A percentile compares a stretch with the other conserved stretches of the same genome.
phyloP scores from a whole-genome alignment of 2,797 vertebrate genomes.

The Typhlichthys eigenmanni region DNA sequence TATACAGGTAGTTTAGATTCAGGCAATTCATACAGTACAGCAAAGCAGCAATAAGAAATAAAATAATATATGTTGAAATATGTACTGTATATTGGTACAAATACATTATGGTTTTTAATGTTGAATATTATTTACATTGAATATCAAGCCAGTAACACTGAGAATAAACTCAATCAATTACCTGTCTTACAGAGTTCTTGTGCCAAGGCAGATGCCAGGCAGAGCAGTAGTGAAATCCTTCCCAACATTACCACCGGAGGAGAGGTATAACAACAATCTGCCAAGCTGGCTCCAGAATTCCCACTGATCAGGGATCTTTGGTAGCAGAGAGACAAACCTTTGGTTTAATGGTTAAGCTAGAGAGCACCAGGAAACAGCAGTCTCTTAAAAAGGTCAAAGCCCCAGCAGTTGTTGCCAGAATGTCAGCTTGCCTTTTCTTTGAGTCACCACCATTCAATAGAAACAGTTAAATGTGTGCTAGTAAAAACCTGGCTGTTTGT shows the following conservation, averaged over 20 bases:
- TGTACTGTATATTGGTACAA: not conserved
- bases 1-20: too few species aligned
- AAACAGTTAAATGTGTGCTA: slow-evolving; percentile 28
- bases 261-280: slow-evolving; percentile 37
- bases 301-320: slow-evolving; percentile 65
- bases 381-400: slow-evolving; percentile 6
- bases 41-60: not conserved
- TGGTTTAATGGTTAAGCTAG: slow-evolving; percentile 74
- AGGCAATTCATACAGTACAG: not conserved
- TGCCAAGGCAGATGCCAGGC: slow-evolving; percentile 55
- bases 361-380: slow-evolving; percentile 41
- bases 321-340: slow-evolving; percentile 46
- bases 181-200: slow-evolving; percentile 76
- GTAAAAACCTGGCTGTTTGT: slow-evolving; percentile 47
- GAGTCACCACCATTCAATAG: slow-evolving; percentile 8
- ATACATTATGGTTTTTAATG: not conserved
- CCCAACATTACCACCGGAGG: slow-evolving; percentile 73
- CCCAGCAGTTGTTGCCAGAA: not conserved
- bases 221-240: slow-evolving; percentile 68
- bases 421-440: not conserved
- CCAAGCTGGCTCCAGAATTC: slow-evolving; percentile 49
- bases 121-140: not conserved
- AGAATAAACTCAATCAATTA: slow-evolving; percentile 46
- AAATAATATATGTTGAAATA: not conserved
- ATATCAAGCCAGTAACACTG: not conserved